Conservation (phyloP, 2,113 vertebrate species). For the Heterotis niloticus region DNA sequence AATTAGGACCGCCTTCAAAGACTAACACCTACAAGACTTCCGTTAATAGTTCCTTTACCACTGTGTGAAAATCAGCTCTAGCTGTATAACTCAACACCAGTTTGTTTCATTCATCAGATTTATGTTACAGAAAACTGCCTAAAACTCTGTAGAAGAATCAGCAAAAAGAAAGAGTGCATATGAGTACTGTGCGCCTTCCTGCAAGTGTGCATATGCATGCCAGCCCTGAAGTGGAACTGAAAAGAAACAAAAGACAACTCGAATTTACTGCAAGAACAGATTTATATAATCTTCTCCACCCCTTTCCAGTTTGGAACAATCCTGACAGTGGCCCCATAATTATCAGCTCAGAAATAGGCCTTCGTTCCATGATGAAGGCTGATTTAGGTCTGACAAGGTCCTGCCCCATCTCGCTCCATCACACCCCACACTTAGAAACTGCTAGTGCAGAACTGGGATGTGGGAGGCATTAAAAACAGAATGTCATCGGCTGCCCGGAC, state of each 20-base stretch:
- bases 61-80: too few relatives aligned
- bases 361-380: neutral
- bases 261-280: neutral
- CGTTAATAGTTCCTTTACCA: too few relatives aligned
- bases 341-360: neutral
- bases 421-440: neutral
- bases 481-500: too few relatives aligned
- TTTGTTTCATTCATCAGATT: too few relatives aligned
- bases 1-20: too few relatives aligned
- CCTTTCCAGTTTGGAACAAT: neutral
- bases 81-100: too few relatives aligned
- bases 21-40: too few relatives aligned
- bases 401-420: neutral
- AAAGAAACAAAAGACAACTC: neutral
- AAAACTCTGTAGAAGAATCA: too few relatives aligned
- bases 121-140: too few relatives aligned
- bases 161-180: neutral
- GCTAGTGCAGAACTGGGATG: neutral
- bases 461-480: neutral
- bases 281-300: neutral
- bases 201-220: too few relatives aligned
- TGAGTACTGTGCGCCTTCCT: too few relatives aligned
- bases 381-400: neutral
- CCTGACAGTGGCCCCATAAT: conserved; percentile 11
- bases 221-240: too few relatives aligned